A percentile compares a stretch with the other conserved stretches of the same genome.
These are phyloP conservation scores for Nasonovia ribisnigri DNA, from an alignment of 2,888 invertebrate species.

Conservation along the genomic window DNA sequence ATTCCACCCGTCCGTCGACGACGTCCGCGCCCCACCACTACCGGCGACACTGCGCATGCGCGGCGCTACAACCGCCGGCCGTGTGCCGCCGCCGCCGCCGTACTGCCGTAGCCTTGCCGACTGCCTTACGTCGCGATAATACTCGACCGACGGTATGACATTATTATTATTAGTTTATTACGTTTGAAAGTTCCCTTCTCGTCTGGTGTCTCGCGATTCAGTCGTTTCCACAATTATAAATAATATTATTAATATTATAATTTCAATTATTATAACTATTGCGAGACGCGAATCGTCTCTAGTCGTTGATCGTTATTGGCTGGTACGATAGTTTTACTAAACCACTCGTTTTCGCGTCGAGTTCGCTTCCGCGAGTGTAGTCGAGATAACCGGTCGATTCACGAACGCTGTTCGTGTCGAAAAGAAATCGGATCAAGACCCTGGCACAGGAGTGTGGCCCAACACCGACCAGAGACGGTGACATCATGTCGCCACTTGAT, in stretches of 20 bases:
- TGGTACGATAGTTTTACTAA: not conserved
- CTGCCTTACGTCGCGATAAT: not conserved
- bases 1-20: not conserved
- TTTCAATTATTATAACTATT: not conserved
- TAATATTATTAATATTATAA: not conserved
- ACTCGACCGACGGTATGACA: not conserved
- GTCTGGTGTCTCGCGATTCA: not conserved
- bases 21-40: not conserved
- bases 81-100: not conserved
- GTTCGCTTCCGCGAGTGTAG: not conserved
- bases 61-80: not conserved
- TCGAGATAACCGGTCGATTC: not conserved
- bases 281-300: not conserved
- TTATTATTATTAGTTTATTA: not conserved
- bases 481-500: not conserved
- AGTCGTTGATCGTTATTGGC: not conserved
- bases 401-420: not conserved
- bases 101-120: conserved; percentile 3
- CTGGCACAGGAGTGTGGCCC: not conserved
- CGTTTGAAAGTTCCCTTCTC: not conserved
- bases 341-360: not conserved
- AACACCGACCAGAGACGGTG: not conserved
- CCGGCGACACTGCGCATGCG: not conserved
- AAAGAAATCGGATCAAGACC: not conserved
- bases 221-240: not conserved